A percentile compares a stretch with the other conserved stretches of the same genome.
Conservation (phyloP, 2,113 vertebrate genomes). For the Chionis minor region DNA sequence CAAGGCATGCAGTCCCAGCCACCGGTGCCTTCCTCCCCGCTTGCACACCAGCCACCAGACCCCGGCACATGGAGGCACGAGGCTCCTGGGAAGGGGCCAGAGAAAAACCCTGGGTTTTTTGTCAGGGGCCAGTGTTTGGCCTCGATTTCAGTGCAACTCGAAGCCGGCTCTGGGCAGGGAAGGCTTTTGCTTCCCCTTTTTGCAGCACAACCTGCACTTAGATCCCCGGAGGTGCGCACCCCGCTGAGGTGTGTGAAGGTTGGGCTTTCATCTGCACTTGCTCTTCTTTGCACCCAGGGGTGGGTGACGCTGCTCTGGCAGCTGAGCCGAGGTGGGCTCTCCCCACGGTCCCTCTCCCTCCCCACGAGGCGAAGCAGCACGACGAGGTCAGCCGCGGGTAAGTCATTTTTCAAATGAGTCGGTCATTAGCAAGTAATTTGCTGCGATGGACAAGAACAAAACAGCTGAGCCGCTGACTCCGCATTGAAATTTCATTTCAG, state of each 20-base stretch:
- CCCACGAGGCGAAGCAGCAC: not conserved
- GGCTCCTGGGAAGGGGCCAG: not conserved
- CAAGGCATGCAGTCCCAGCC: not conserved
- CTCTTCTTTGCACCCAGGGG: not conserved
- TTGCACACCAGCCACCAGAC: not conserved
- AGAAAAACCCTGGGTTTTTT: fast-evolving
- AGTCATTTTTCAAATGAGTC: not conserved
- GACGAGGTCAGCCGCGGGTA: not conserved
- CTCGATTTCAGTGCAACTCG: not conserved
- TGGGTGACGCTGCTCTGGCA: not conserved
- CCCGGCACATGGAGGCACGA: fast-evolving
- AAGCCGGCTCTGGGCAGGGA: not conserved
- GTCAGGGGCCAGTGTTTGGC: not conserved
- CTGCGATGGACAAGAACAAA: not conserved
- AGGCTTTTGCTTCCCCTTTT: not conserved
- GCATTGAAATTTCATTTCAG: not conserved
- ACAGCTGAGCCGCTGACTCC: not conserved
- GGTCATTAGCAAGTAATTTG: not conserved
- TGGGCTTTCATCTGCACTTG: not conserved
- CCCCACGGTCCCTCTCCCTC: not conserved
- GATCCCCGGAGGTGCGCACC: too few relatives aligned
- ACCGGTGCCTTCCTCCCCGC: not conserved
- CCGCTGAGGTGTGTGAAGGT: not conserved
- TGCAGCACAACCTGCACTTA: not conserved
- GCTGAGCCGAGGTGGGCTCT: not conserved